Evolutionary conservation across 2,888 invertebrate genomes (phyloP).

Genomic region (Pteria penguin): DNA sequence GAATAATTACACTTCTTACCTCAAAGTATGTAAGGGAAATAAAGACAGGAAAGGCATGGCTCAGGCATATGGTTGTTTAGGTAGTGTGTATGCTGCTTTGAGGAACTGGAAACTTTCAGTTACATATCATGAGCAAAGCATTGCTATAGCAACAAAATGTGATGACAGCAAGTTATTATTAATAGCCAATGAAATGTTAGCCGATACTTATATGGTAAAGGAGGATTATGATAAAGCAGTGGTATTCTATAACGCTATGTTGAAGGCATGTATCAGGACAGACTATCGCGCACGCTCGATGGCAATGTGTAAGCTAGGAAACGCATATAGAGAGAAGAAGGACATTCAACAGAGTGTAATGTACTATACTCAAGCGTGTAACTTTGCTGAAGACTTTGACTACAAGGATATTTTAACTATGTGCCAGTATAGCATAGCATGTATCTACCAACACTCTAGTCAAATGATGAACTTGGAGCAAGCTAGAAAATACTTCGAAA

Average conservation of each 20-base stretch:
- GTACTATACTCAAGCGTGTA: slow-evolving; percentile 68
- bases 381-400: slow-evolving; percentile 66
- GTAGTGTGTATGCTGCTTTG: slow-evolving; percentile 73
- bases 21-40: slow-evolving; percentile 62
- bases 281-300: slow-evolving; percentile 60
- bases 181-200: slow-evolving; percentile 73
- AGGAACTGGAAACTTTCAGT: slow-evolving; percentile 69
- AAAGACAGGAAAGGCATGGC: slow-evolving; percentile 68
- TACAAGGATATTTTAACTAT: slow-evolving; percentile 65
- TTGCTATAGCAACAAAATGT: slow-evolving; percentile 64
- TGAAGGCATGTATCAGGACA: slow-evolving; percentile 54
- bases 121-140: slow-evolving; percentile 74
- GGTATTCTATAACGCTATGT: slow-evolving; percentile 60
- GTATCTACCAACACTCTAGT: slow-evolving; percentile 71
- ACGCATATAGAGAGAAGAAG: slow-evolving; percentile 64
- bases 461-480: slow-evolving; percentile 72
- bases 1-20: slow-evolving; percentile 70
- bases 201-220: slow-evolving; percentile 71
- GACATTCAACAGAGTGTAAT: slow-evolving; percentile 69
- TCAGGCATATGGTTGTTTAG: slow-evolving; percentile 76
- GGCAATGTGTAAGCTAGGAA: slow-evolving; percentile 72
- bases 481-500: slow-evolving; percentile 67
- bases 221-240: slow-evolving; percentile 68
- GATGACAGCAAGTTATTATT: slow-evolving; percentile 63
- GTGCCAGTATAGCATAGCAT: slow-evolving; percentile 73